phyloP scores from a whole-genome alignment of 2,888 invertebrate species.

The Serrognathus titanus region DNA sequence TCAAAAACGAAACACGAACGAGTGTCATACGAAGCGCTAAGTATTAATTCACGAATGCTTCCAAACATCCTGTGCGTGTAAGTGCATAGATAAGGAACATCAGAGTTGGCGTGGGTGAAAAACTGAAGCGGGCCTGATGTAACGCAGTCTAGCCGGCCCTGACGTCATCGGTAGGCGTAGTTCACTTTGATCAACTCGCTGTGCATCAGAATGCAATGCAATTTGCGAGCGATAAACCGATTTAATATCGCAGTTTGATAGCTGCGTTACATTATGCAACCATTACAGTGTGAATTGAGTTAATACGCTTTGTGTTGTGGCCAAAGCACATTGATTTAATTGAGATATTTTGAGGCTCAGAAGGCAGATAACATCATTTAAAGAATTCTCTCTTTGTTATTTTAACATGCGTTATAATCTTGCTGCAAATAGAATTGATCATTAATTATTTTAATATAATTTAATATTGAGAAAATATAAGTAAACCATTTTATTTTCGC shows the following conservation, averaged over 20 bases:
- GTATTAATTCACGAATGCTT: not conserved
- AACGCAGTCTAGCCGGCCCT: slow-evolving; percentile 4
- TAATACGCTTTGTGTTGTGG: not conserved
- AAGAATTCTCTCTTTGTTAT: too few species aligned
- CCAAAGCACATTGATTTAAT: not conserved
- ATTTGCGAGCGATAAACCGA: slow-evolving; percentile 2
- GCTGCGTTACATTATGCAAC: not conserved
- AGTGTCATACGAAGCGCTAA: not conserved
- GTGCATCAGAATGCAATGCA: slow-evolving; percentile 3
- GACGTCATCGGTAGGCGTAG: slow-evolving; percentile 9
- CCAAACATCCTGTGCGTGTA: not conserved
- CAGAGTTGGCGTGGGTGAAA: not conserved
- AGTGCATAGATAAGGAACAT: not conserved
- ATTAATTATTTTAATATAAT: too few species aligned
- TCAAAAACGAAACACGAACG: too few species aligned
- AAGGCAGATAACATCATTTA: too few species aligned
- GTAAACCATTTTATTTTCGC: too few species aligned
- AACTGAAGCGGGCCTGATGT: not conserved
- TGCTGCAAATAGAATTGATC: too few species aligned
- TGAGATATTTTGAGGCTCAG: not conserved
- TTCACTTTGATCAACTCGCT: slow-evolving; percentile 9
- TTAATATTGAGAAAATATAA: too few species aligned
- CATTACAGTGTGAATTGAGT: not conserved
- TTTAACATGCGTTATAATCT: too few species aligned
- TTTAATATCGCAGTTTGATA: slow-evolving; percentile 4